Conservation (phyloP, 2,888 invertebrate species). For the Drosophila bunnanda region DNA sequence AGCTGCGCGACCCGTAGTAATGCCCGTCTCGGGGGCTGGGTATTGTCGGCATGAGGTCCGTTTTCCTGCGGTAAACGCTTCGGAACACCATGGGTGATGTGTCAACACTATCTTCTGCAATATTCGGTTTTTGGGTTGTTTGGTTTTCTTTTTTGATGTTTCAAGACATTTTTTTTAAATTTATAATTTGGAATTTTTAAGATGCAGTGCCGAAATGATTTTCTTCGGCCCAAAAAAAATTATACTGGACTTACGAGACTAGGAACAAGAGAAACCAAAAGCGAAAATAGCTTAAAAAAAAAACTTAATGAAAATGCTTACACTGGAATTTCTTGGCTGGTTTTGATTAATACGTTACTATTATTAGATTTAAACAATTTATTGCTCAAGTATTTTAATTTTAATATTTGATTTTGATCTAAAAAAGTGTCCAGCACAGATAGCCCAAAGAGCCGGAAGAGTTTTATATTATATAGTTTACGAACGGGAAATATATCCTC, state of each 20-base stretch:
- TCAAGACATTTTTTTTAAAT: constrained; percentile 17
- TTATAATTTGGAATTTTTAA: constrained; percentile 17
- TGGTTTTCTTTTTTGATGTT: constrained; percentile 28
- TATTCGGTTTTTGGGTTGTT: constrained; percentile 60
- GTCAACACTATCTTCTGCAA: constrained; percentile 85
- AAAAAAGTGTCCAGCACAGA: too few relatives aligned
- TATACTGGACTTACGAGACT: constrained; percentile 54
- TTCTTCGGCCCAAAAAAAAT: constrained; percentile 36
- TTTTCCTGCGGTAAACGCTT: constrained; percentile 93
- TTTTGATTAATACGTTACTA: neutral
- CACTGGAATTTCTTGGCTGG: constrained; percentile 3
- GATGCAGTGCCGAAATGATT: constrained; percentile 30
- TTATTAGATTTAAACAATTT: neutral
- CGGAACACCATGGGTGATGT: constrained; percentile 88
- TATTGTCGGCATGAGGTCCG: constrained; percentile 95
- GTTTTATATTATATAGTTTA: too few relatives aligned
- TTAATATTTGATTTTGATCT: neutral
- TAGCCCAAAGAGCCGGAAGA: too few relatives aligned
- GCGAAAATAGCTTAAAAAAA: constrained; percentile 44
- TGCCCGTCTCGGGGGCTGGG: constrained; percentile 89
- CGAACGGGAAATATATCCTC: too few relatives aligned
- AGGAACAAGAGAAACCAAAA: constrained; percentile 67
- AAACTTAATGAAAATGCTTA: constrained; percentile 7
- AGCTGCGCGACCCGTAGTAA: constrained; percentile 85
- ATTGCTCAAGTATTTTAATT: neutral